These are phyloP conservation scores for Chrysodeixis includens DNA, from an alignment of 2,888 invertebrate species.

Conservation along the genomic window DNA sequence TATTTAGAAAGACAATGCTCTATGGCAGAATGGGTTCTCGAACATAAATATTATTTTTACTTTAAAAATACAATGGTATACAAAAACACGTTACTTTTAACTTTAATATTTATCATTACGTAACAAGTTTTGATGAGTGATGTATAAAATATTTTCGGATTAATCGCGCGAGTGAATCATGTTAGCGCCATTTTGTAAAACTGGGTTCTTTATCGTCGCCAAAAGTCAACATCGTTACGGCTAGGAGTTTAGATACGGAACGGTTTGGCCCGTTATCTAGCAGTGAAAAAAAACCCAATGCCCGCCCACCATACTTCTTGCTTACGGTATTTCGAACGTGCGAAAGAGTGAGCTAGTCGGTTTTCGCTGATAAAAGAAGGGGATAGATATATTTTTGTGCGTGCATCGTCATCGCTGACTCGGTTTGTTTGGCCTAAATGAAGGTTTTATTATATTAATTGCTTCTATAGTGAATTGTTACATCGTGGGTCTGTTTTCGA, in stretches of 20 bases:
- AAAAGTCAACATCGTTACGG: constrained; percentile 77
- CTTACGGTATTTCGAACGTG: constrained; percentile 87
- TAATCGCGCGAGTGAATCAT: constrained; percentile 34
- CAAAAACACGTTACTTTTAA: not conserved
- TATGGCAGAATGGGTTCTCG: constrained; percentile 6
- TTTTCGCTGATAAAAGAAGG: constrained; percentile 64
- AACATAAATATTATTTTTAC: not conserved
- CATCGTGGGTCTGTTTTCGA: constrained; percentile 57
- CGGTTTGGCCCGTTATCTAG: constrained; percentile 84
- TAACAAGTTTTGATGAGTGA: constrained; percentile 24
- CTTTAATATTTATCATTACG: not conserved
- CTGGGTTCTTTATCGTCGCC: constrained; percentile 63
- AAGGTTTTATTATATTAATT: constrained; percentile 81
- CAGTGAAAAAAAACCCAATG: constrained; percentile 82
- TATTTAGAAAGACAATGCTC: constrained; percentile 30
- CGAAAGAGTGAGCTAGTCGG: constrained; percentile 68
- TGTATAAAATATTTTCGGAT: constrained; percentile 38
- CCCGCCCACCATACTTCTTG: constrained; percentile 80
- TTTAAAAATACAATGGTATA: constrained; percentile 4
- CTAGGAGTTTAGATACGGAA: constrained; percentile 72
- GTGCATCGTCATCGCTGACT: constrained; percentile 61
- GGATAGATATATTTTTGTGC: constrained; percentile 69
- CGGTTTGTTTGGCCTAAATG: constrained; percentile 77
- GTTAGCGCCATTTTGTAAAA: constrained; percentile 56
- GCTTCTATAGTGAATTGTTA: constrained; percentile 70